A percentile compares a stretch with the other conserved stretches of the same genome.
Conservation (phyloP, 2,113 vertebrate genomes). For the Muntiacus reevesi region DNA sequence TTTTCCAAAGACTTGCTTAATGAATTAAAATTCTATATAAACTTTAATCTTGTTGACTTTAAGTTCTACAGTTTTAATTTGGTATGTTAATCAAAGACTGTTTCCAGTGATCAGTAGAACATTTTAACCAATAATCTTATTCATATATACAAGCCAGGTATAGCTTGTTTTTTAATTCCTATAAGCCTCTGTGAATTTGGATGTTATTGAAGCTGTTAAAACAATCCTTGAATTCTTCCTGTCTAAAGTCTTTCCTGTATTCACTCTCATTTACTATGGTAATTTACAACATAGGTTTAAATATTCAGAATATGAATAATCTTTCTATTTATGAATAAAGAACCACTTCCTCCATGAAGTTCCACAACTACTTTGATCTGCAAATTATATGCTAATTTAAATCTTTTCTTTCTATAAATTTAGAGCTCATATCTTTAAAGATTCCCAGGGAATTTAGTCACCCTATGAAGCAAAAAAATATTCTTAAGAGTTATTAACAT, state of each 20-base stretch:
- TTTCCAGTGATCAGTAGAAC: neutral
- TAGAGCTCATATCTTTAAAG: constrained; percentile 20
- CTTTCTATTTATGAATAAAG: constrained; percentile 14
- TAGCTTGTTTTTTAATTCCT: neutral
- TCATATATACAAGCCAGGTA: neutral
- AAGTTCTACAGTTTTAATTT: neutral
- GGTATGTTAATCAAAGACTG: neutral
- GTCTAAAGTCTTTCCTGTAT: neutral
- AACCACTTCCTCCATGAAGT: constrained; percentile 30
- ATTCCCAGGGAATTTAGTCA: constrained; percentile 22
- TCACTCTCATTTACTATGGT: constrained; percentile 31
- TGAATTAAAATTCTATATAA: constrained; percentile 7
- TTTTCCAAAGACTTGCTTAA: neutral
- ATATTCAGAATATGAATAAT: constrained; percentile 39
- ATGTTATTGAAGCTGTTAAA: neutral
- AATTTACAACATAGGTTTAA: constrained; percentile 50
- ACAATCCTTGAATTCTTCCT: neutral
- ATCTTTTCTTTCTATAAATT: neutral
- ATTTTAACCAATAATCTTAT: neutral
- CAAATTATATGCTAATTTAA: constrained; percentile 16
- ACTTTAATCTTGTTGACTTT: neutral
- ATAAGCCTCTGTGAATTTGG: neutral
- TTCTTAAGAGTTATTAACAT: constrained; percentile 2
- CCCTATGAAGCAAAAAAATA: neutral
- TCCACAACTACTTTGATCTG: constrained; percentile 19